phyloP scores from a whole-genome alignment of 2,888 invertebrate genomes.

The Operophtera brumata region DNA sequence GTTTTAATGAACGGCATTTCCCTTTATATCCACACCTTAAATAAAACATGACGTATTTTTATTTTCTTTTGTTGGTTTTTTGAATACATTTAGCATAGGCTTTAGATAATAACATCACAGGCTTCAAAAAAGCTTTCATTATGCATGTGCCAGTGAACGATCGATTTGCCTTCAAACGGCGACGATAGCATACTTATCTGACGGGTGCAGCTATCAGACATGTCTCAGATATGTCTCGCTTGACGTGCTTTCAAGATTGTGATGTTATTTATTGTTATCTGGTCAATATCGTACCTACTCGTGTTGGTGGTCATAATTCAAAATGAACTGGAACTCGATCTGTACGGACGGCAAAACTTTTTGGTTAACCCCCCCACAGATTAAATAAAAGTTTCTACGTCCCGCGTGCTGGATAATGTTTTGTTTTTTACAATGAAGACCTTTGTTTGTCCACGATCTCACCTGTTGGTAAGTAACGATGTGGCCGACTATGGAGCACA shows the following conservation, averaged over 20 bases:
- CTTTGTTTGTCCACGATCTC: too few species aligned
- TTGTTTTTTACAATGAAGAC: too few species aligned
- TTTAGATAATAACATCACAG: neutral
- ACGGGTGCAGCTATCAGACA: slow-evolving; percentile 18
- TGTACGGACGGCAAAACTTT: too few species aligned
- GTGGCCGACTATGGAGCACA: too few species aligned
- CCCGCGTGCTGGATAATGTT: too few species aligned
- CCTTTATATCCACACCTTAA: too few species aligned
- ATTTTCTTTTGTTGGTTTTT: neutral
- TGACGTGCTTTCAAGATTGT: slow-evolving; percentile 21
- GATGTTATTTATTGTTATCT: slow-evolving; percentile 1
- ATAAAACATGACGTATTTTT: neutral
- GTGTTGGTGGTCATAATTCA: neutral
- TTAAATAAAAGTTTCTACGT: too few species aligned
- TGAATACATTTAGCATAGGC: too few species aligned
- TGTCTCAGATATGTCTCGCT: slow-evolving; percentile 18
- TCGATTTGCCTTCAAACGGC: slow-evolving; percentile 8
- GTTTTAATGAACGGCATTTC: too few species aligned
- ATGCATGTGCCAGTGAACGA: slow-evolving; percentile 5
- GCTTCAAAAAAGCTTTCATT: neutral
- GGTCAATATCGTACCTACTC: neutral
- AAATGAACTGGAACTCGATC: too few species aligned
- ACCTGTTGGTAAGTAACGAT: too few species aligned
- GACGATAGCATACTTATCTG: slow-evolving; percentile 18
- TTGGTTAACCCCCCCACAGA: too few species aligned